Percentiles rank a stretch among this genome's conserved stretches.
phyloP scores from a whole-genome alignment of 2,797 vertebrate genomes.

The Sebastes itinus region DNA sequence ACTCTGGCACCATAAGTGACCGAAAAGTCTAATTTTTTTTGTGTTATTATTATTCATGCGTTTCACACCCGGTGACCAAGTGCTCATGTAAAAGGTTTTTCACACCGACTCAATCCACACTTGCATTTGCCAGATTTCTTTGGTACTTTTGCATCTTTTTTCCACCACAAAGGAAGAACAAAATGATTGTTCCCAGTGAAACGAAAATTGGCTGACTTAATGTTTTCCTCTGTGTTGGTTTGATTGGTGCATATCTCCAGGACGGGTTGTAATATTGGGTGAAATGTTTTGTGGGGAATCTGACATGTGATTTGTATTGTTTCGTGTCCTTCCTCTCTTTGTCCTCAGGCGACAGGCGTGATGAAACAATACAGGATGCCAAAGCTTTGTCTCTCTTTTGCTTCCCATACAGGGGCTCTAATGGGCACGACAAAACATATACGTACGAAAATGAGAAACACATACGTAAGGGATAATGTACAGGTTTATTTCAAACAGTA shows the following conservation, averaged over 20 bases:
- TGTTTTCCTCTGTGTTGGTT: neutral
- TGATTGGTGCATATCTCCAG: neutral
- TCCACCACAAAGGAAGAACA: neutral
- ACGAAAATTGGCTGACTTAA: neutral
- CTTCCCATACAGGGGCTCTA: neutral
- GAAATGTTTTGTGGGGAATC: neutral
- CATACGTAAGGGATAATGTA: too few relatives aligned
- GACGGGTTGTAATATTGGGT: neutral
- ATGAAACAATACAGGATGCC: neutral
- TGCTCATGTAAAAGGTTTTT: slow-evolving; percentile 17
- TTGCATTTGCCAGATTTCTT: neutral
- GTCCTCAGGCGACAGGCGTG: neutral
- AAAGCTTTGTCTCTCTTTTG: neutral
- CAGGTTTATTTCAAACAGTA: too few relatives aligned
- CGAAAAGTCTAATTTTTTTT: slow-evolving; percentile 9
- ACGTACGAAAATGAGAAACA: neutral
- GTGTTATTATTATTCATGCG: slow-evolving; percentile 18
- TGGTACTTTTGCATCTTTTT: neutral
- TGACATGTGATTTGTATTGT: neutral
- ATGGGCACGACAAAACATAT: neutral
- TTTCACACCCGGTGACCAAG: neutral
- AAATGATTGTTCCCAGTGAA: neutral
- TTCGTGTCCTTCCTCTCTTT: neutral
- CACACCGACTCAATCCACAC: slow-evolving; percentile 19
- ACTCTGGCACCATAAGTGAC: slow-evolving; percentile 5